phyloP scores from a whole-genome alignment of 2,888 invertebrate species.

The Deilephila elpenor region DNA sequence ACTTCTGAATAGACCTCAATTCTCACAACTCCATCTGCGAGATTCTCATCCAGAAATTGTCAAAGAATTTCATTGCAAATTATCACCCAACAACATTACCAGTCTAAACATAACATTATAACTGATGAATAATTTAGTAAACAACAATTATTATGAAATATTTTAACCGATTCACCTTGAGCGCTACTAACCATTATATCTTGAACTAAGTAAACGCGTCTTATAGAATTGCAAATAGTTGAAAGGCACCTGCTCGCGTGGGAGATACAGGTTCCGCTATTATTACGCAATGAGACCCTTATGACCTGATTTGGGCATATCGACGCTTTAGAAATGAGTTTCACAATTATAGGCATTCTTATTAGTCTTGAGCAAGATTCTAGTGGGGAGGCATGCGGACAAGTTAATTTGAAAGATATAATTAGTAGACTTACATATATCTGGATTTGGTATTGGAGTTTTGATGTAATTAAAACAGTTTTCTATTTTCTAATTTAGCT shows the following conservation, averaged over 20 bases:
- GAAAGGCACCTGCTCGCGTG: slow-evolving; percentile 42
- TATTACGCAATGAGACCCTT: slow-evolving; percentile 26
- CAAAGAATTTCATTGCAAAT: no score
- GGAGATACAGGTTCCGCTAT: slow-evolving; percentile 36
- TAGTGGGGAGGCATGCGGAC: background rate
- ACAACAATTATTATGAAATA: slow-evolving; percentile 3
- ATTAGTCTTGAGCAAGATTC: background rate
- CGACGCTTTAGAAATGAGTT: slow-evolving; percentile 7
- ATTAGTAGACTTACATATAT: no score
- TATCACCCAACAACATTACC: no score
- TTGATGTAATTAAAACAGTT: no score
- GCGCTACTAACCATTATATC: slow-evolving; percentile 23
- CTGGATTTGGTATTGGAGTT: no score
- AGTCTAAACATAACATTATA: background rate
- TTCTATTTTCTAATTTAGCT: no score
- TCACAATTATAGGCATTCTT: slow-evolving; percentile 1
- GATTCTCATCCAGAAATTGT: no score
- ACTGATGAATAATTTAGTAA: background rate
- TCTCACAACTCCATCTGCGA: no score
- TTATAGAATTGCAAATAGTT: slow-evolving; percentile 46
- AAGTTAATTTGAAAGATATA: no score
- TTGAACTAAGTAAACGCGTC: slow-evolving; percentile 29
- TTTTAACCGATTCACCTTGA: slow-evolving; percentile 11
- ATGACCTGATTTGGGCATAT: slow-evolving; percentile 11
- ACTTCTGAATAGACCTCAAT: no score